Evolutionary conservation across 1,140 invertebrate genomes (phyloP).

Genomic region (Pogonus chalceus): DNA sequence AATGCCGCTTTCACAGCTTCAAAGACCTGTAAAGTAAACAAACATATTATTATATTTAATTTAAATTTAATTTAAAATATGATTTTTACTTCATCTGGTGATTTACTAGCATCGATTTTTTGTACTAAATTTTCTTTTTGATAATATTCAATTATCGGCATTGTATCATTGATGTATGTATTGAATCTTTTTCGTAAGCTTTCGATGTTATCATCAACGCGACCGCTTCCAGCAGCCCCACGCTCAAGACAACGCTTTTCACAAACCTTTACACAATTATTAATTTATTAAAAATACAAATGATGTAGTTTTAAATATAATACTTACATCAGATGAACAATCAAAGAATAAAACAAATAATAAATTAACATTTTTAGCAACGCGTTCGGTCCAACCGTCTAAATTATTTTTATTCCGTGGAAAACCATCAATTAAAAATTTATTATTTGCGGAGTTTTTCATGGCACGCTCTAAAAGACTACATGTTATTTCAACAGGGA

Average conservation of each 20-base stretch:
- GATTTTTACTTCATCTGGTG: conserved; percentile 58
- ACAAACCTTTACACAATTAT: conserved; percentile 46
- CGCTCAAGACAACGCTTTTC: conserved; percentile 73
- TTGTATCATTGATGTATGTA: conserved; percentile 82
- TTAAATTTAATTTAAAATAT: conserved; percentile 4
- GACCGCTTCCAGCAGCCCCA: conserved; percentile 79
- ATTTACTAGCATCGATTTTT: conserved; percentile 61
- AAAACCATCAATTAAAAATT: conserved; percentile 97
- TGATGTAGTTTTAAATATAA: not conserved
- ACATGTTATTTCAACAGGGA: conserved; percentile 98
- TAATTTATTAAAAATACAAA: not conserved
- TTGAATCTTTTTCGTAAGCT: conserved; percentile 83
- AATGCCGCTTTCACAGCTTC: too few species aligned
- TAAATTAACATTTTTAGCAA: conserved; percentile 75
- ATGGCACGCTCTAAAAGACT: conserved; percentile 83
- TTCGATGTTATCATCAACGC: conserved; percentile 90
- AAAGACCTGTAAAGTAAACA: too few species aligned
- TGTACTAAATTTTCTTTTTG: conserved; percentile 60
- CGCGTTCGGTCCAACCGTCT: conserved; percentile 84
- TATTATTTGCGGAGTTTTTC: conserved; percentile 54
- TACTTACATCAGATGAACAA: conserved; percentile 63
- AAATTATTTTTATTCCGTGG: conserved; percentile 96
- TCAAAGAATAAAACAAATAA: conserved; percentile 91
- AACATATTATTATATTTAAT: too few species aligned
- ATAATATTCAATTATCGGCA: conserved; percentile 90